Evolutionary conservation across 2,888 invertebrate genomes (phyloP).

Genomic region (Athalia circularis): DNA sequence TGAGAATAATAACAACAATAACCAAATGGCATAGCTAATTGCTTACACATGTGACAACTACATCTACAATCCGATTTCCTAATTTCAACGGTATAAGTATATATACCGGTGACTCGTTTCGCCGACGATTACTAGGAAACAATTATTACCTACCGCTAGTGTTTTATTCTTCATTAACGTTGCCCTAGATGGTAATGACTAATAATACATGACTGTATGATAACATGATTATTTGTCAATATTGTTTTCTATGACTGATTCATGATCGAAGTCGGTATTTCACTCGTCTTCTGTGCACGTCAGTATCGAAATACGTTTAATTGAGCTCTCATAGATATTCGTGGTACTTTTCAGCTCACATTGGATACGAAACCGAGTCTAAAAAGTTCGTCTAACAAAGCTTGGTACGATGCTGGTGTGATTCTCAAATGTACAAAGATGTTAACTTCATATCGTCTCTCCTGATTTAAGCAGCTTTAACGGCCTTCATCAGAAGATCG

Average conservation of each 20-base stretch:
- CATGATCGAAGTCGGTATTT: slow-evolving; percentile 3
- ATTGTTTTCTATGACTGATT: slow-evolving; percentile 25
- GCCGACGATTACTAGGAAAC: slow-evolving; percentile 1
- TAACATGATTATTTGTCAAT: slow-evolving; percentile 41
- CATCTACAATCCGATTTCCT: slow-evolving; percentile 27
- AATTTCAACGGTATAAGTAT: slow-evolving; percentile 20
- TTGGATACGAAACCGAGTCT: slow-evolving; percentile 27
- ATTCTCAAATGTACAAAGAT: slow-evolving; percentile 6
- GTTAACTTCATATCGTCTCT: slow-evolving; percentile 8
- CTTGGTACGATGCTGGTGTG: slow-evolving; percentile 21
- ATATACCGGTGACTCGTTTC: not conserved
- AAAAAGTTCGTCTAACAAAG: slow-evolving; percentile 24
- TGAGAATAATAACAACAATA: not conserved
- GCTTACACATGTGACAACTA: slow-evolving; percentile 24
- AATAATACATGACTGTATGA: slow-evolving; percentile 42
- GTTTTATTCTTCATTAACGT: slow-evolving; percentile 24
- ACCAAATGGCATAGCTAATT: slow-evolving; percentile 26
- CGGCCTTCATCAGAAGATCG: slow-evolving; percentile 70
- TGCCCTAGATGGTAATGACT: slow-evolving; percentile 35
- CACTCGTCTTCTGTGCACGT: slow-evolving; percentile 1
- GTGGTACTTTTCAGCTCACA: slow-evolving; percentile 24
- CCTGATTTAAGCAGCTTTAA: slow-evolving; percentile 64
- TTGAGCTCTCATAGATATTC: slow-evolving; percentile 19
- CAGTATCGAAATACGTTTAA: slow-evolving; percentile 12
- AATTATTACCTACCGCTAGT: slow-evolving; percentile 15